Conservation (phyloP, 2,113 vertebrate genomes). For the Kryptolebias marmoratus region DNA sequence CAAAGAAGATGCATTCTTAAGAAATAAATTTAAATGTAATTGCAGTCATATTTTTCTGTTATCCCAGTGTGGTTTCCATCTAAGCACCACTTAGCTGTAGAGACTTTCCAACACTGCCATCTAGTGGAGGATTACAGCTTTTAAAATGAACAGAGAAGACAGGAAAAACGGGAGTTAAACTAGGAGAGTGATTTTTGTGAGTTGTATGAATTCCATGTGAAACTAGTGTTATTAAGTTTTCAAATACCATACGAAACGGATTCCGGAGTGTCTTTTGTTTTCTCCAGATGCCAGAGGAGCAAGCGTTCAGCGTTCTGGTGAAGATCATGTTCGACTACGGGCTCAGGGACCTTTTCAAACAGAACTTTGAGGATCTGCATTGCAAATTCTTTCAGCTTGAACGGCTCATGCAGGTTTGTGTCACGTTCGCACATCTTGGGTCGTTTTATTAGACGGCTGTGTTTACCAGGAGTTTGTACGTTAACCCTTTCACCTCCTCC, state of each 20-base stretch:
- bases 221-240: not conserved
- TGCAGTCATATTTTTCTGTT: too few relatives aligned
- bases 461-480: not conserved
- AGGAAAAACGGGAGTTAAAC: not conserved
- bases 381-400: constrained; percentile 99
- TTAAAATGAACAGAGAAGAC: too few relatives aligned
- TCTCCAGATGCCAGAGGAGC: constrained; percentile 97
- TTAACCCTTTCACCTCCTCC: too few relatives aligned
- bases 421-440: not conserved
- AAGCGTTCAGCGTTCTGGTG: constrained; percentile 98
- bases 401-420: constrained; percentile 94
- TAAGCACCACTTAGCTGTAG: not conserved
- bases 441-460: not conserved
- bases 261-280: constrained; percentile 21
- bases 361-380: constrained; percentile 99
- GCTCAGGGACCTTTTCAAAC: constrained; percentile 99
- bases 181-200: not conserved
- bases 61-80: not conserved
- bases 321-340: constrained; percentile 99
- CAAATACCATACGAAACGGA: not conserved
- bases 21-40: too few relatives aligned
- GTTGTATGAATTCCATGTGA: not conserved
- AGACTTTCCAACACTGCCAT: constrained; percentile 33
- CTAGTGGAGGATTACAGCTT: constrained; percentile 44
- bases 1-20: too few relatives aligned